Evolutionary conservation across 2,888 invertebrate genomes (phyloP), one percentile per base, ranked within the genome.

Genomic region (Acrobasis suavella): DNA sequence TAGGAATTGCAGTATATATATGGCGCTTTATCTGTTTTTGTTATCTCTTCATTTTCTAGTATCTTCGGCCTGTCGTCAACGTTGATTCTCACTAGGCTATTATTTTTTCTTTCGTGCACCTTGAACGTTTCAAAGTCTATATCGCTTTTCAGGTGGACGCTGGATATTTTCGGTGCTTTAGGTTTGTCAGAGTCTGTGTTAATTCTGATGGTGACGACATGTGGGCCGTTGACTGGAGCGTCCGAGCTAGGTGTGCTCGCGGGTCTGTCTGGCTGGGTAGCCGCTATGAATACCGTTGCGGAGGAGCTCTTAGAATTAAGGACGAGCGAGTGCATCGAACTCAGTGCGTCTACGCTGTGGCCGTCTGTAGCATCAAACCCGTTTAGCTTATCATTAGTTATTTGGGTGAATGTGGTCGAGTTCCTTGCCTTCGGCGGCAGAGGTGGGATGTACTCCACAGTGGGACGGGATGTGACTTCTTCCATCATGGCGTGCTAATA

Each of bases 201-300:
- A 82, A 96, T 95, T 81, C 94, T 93, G 78, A 95, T 95, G 72
- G 95, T 95, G 69, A 95, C 95, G 75, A 95, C 95, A 88, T 95
- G 95, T 73, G 91, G 92, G 67, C 88, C 91, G 84, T 85, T 87
- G 74, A 81, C 70, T 64, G 74, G 78, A 72, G 86, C 87, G 89
- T 90, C 91, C 85, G 87, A 73, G 79, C 82, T 78, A 80, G 85
- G 83, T 81, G 90, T 86, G 81, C 77, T 87, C 86, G 81, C 86
- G 76, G 89, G 83, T 85, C 86, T 86, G 69, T 91, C 91, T 86
- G 91, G 83, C 85, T 89, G 89, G 78, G 87, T 87, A 81, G 91
- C 86, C 90, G 93, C 91, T 84, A 92, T 80, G 78, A 91, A 92
- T 91, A 93, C 93, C 92, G 93, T 92, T 92, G 92, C 82, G 76